Percentiles rank a stretch among this genome's conserved stretches.
phyloP scores from a whole-genome alignment of 2,797 vertebrate species.

The Sphenodon punctatus region DNA sequence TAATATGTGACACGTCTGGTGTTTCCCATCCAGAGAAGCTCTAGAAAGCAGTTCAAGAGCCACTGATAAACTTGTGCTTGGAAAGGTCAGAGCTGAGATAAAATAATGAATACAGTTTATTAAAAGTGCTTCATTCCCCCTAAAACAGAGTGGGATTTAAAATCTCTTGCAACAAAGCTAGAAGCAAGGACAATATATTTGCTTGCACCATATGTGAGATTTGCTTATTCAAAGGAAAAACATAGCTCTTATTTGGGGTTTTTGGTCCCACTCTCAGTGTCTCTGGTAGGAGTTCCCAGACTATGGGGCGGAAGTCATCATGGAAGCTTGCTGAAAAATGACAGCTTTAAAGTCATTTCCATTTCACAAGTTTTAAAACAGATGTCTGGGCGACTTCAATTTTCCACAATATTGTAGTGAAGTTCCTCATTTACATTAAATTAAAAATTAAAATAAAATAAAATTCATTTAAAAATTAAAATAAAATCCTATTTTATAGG shows the following conservation, averaged over 20 bases:
- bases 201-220: not conserved
- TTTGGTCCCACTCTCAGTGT: not conserved
- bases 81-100: not conserved
- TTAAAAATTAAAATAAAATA: too few relatives aligned
- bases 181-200: not conserved
- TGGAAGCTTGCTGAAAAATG: too few relatives aligned
- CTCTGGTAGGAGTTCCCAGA: too few relatives aligned
- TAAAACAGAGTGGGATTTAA: slow-evolving; percentile 10
- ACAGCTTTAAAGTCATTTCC: too few relatives aligned
- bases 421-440: too few relatives aligned
- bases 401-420: too few relatives aligned
- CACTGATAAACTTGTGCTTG: slow-evolving; percentile 8
- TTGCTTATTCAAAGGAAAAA: not conserved
- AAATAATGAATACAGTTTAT: slow-evolving; percentile 15
- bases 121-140: slow-evolving; percentile 7
- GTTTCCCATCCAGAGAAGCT: not conserved
- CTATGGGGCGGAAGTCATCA: too few relatives aligned
- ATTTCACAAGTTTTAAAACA: too few relatives aligned
- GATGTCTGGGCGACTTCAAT: too few relatives aligned
- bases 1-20: not conserved
- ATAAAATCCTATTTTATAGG: too few relatives aligned
- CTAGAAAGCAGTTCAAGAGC: not conserved
- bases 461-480: too few relatives aligned
- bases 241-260: not conserved
- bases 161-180: not conserved